Percentiles rank a stretch among this genome's conserved stretches.
Conservation (phyloP, 2,888 invertebrate species). For the Meteorus colon region DNA sequence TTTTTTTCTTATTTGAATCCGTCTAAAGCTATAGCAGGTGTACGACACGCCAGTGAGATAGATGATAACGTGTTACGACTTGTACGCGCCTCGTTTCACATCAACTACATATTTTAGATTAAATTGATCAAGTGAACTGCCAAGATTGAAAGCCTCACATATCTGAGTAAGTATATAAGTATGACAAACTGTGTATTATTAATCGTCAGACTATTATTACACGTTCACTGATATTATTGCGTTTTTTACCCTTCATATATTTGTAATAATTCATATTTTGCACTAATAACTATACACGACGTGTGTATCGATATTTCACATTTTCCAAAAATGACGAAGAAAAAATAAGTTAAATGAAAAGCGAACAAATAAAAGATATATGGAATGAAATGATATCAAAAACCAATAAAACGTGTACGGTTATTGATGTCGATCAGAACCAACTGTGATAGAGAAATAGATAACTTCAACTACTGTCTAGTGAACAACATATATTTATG, state of each 20-base stretch:
- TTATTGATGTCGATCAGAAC: not conserved
- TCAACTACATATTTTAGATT: constrained; percentile 44
- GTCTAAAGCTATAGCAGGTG: constrained; percentile 41
- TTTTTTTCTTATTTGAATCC: not conserved
- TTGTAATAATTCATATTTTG: too few species aligned
- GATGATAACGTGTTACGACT: constrained; percentile 48
- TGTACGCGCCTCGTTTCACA: constrained; percentile 36
- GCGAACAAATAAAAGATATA: not conserved
- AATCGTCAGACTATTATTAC: not conserved
- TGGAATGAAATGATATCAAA: not conserved
- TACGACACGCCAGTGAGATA: constrained; percentile 49
- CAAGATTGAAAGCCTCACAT: not conserved
- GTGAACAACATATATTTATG: not conserved
- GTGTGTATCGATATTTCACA: too few species aligned
- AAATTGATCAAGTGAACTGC: constrained; percentile 29
- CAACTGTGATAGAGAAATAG: constrained; percentile 3
- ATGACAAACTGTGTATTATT: constrained; percentile 15
- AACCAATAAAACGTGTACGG: not conserved
- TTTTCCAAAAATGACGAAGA: too few species aligned
- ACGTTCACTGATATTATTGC: too few species aligned
- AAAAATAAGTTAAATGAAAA: too few species aligned
- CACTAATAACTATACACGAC: too few species aligned
- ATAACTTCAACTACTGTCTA: not conserved
- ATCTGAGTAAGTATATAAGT: not conserved
- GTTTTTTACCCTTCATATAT: too few species aligned